Base-by-base conservation (phyloP, 1,140 invertebrate species). In the Diprion similis region DNA sequence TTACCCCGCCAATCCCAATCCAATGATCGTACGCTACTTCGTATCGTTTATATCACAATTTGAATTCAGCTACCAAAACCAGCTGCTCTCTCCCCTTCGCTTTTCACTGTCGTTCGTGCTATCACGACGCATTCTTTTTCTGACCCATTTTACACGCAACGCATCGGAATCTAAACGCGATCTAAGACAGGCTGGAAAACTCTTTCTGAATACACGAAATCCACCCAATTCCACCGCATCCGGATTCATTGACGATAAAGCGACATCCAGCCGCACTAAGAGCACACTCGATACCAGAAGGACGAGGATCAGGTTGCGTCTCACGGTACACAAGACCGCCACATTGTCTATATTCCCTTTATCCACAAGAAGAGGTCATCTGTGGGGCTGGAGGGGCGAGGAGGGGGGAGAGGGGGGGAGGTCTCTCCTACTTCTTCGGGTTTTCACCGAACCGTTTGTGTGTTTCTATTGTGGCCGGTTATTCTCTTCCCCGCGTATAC, bases 301-400 rank as follows among this genome's bases (percentile, higher is more conserved):
- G 51, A 59, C 51, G n/a, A 59, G 51, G 51, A 59, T 59, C 51
- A 59, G 51, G 51, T 59, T 59, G n/a, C 51, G 51, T 17, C 51
- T 59, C n/a, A 15, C 51, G 51, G 51, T 59, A 59, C 51, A 6
- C 24, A 59, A 59, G n/a, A 59, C 51, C 51, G 51, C 51, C 51
- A 59, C 51, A 59, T 59, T 59, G 51, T 59, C 51, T 59, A 59
- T 59, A 59, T 59, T 59, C 51, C 51, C 51, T 59, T 59, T 59
- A 59, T 59, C 11, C n/a, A 59, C 6, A 9, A 59, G 51, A 59
- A 59, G 51, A 59, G 51, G 51, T 59, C 51, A 59, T 59, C 51
- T 17, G 48, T 51, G 15, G 48, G 48, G 48, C 15, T 15, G 48
- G n/a, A n/a, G n/a, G n/a, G n/a, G n/a, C n/a, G n/a, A n/a, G n/a